These are phyloP conservation scores for Junonia oenone DNA, from an alignment of 2,888 invertebrate species.

Conservation along the genomic window DNA sequence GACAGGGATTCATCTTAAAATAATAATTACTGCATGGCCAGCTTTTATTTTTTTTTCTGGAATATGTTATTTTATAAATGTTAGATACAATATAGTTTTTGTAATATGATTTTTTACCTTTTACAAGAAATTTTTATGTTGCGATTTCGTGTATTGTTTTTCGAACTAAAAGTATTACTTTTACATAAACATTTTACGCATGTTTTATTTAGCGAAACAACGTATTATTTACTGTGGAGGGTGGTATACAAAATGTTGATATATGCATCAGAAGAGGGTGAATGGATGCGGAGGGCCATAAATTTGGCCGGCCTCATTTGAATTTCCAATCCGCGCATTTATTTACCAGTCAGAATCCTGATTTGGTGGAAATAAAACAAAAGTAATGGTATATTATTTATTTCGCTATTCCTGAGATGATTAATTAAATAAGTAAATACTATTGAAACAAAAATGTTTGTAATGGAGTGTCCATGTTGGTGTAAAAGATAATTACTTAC, in stretches of 20 bases:
- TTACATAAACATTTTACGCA: background rate
- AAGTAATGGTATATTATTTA: slow-evolving; percentile 15
- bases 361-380: slow-evolving; percentile 21
- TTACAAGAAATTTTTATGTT: background rate
- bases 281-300: slow-evolving; percentile 51
- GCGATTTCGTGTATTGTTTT: background rate
- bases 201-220: background rate
- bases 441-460: too few species aligned
- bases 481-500: too few species aligned
- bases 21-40: slow-evolving; percentile 58
- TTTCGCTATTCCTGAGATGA: too few species aligned
- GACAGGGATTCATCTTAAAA: slow-evolving; percentile 74
- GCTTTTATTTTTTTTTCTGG: slow-evolving; percentile 37
- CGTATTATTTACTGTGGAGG: background rate
- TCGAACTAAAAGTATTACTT: too few species aligned
- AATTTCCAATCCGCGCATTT: slow-evolving; percentile 73
- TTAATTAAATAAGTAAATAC: too few species aligned
- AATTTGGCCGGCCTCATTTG: slow-evolving; percentile 70
- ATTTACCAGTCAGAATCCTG: slow-evolving; percentile 44
- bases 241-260: slow-evolving; percentile 27
- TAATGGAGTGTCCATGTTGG: too few species aligned
- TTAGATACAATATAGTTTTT: background rate
- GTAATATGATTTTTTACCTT: background rate
- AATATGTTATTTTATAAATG: slow-evolving; percentile 7
- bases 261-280: slow-evolving; percentile 45